Conservation (phyloP, 2,888 invertebrate species). For the Xestoiulus laeticollis region DNA sequence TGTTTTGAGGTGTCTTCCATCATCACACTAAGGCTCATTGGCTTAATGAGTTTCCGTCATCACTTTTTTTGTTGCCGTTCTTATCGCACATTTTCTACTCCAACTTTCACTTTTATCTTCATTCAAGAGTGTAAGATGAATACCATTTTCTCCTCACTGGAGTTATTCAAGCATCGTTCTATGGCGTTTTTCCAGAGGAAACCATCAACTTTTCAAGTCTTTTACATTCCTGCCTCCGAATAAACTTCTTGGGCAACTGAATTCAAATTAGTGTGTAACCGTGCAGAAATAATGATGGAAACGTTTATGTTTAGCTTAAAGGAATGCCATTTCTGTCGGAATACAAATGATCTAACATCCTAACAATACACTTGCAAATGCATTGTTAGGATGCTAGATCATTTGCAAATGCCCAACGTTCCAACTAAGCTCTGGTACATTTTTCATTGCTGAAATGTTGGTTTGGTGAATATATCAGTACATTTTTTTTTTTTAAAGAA, state of each 20-base stretch:
- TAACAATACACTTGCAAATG: constrained; percentile 29
- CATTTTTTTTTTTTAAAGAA: neutral
- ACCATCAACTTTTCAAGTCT: constrained; percentile 40
- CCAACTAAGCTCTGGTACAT: neutral
- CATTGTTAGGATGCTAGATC: constrained; percentile 6
- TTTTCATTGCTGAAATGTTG: constrained; percentile 14
- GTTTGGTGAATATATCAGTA: neutral
- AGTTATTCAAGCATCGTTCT: constrained; percentile 47
- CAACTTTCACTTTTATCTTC: constrained; percentile 46
- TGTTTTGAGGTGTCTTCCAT: neutral
- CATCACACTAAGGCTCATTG: constrained; percentile 36
- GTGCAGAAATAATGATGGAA: constrained; percentile 49
- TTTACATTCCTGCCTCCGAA: constrained; percentile 8
- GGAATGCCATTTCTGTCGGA: constrained; percentile 47
- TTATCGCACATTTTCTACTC: constrained; percentile 46
- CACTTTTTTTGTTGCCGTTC: constrained; percentile 34
- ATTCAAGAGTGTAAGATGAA: constrained; percentile 47
- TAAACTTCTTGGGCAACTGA: constrained; percentile 47
- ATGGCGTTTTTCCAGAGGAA: neutral
- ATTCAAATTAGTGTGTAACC: constrained; percentile 49
- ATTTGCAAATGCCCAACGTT: neutral
- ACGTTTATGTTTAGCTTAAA: constrained; percentile 46
- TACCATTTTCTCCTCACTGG: constrained; percentile 4
- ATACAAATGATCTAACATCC: constrained; percentile 47
- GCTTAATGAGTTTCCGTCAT: constrained; percentile 46